A percentile compares a stretch with the other conserved stretches of the same genome.
These are phyloP conservation scores for Semicossyphus pulcher DNA, from an alignment of 2,113 vertebrate genomes.

Conservation along the genomic window DNA sequence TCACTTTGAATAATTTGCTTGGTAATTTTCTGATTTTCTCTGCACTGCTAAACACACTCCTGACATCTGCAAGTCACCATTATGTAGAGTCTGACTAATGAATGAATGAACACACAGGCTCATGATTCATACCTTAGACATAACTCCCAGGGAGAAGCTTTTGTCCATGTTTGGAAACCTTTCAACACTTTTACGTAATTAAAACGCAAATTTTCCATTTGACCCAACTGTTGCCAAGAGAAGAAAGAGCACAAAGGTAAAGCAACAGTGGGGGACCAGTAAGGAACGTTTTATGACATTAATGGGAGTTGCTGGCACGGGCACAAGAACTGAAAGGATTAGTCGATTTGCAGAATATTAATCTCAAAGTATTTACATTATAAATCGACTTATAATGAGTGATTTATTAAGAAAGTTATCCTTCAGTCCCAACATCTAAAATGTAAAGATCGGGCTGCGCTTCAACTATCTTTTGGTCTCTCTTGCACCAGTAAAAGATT, in stretches of 20 bases:
- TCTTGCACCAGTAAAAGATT: background rate
- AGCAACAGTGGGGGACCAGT: background rate
- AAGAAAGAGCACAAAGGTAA: background rate
- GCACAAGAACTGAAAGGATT: background rate
- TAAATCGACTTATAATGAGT: background rate
- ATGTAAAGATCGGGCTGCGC: background rate
- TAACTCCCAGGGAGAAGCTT: background rate
- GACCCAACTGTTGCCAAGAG: background rate
- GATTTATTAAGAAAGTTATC: background rate
- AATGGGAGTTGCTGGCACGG: background rate
- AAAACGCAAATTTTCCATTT: background rate
- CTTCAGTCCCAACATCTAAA: background rate
- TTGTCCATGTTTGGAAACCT: background rate
- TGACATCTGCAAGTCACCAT: background rate
- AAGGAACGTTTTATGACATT: background rate
- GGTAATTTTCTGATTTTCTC: background rate
- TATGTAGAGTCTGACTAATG: background rate
- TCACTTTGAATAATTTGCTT: background rate
- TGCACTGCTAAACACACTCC: background rate
- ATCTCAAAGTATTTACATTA: background rate
- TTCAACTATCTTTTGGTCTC: background rate
- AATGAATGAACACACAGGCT: background rate
- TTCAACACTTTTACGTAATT: background rate
- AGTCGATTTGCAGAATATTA: background rate
- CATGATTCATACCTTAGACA: slow-evolving; percentile 11